These are phyloP conservation scores for Kryphioiulus occultus DNA, from an alignment of 2,888 invertebrate genomes.

Conservation along the genomic window DNA sequence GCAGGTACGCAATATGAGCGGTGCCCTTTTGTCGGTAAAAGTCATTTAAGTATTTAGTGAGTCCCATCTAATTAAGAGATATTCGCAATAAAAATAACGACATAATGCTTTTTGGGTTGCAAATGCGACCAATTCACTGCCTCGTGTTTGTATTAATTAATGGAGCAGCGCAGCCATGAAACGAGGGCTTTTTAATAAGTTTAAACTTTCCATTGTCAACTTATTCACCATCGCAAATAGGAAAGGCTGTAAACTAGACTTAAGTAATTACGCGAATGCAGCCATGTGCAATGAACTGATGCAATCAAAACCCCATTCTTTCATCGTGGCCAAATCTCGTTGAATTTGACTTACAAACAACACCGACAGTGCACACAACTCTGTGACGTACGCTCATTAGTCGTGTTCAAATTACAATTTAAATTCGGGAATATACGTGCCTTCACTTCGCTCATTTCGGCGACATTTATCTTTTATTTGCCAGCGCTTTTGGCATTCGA, in stretches of 20 bases:
- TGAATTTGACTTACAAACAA: not conserved
- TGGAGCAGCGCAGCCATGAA: not conserved
- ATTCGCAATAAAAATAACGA: slow-evolving; percentile 1
- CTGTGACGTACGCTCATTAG: not conserved
- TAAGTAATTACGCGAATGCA: slow-evolving; percentile 11
- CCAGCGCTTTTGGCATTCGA: not conserved
- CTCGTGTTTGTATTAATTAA: not conserved
- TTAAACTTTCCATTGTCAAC: slow-evolving; percentile 3
- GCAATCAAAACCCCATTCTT: slow-evolving; percentile 10
- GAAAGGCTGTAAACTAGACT: slow-evolving; percentile 14
- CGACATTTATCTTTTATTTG: not conserved
- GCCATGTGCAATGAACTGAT: slow-evolving; percentile 24
- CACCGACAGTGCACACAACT: not conserved
- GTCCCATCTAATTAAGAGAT: slow-evolving; percentile 13
- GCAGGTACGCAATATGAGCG: not conserved
- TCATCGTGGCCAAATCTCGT: not conserved
- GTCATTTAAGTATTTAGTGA: not conserved
- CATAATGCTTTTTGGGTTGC: not conserved
- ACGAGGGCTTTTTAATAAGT: slow-evolving; percentile 21
- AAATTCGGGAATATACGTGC: not conserved
- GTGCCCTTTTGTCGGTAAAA: slow-evolving; percentile 10
- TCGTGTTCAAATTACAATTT: not conserved
- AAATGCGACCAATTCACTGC: slow-evolving; percentile 5
- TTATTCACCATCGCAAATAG: not conserved
- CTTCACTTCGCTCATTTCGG: not conserved